Evolutionary conservation across 2,888 invertebrate species (phyloP).

Genomic region (Cordilura impudica): DNA sequence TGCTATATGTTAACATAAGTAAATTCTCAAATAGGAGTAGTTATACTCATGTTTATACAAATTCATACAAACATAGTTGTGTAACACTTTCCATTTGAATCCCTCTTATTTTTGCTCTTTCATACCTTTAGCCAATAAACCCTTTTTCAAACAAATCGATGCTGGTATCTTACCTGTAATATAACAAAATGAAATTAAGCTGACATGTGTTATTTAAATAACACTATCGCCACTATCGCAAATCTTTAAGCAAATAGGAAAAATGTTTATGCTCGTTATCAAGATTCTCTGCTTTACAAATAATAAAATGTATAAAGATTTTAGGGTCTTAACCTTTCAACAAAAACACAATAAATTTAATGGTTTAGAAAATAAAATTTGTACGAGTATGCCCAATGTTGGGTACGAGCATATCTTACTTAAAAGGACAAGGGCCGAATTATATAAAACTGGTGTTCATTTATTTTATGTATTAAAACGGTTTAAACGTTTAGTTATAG

Average conservation of each 20-base stretch:
- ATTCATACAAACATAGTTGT: neutral
- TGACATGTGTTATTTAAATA: slow-evolving; percentile 57
- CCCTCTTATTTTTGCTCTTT: neutral
- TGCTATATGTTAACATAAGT: slow-evolving; percentile 11
- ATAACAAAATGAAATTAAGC: slow-evolving; percentile 39
- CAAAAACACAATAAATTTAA: slow-evolving; percentile 38
- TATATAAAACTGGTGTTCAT: too few species aligned
- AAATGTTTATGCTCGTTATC: slow-evolving; percentile 4
- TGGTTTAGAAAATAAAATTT: slow-evolving; percentile 1
- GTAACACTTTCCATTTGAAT: neutral
- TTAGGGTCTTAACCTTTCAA: slow-evolving; percentile 31
- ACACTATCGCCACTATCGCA: slow-evolving; percentile 5
- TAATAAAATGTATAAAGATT: slow-evolving; percentile 26
- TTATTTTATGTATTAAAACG: too few species aligned
- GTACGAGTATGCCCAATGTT: too few species aligned
- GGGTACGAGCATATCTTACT: too few species aligned
- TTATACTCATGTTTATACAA: neutral
- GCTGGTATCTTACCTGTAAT: slow-evolving; percentile 38
- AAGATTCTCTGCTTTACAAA: neutral
- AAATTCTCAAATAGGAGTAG: slow-evolving; percentile 36
- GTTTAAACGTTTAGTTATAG: too few species aligned
- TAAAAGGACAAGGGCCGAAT: too few species aligned
- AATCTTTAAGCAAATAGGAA: neutral
- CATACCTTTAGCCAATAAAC: slow-evolving; percentile 3
- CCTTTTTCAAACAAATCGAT: slow-evolving; percentile 24